These are phyloP conservation scores for Drosophila pseudotalamancana DNA, from an alignment of 2,888 invertebrate genomes.

Conservation along the genomic window DNA sequence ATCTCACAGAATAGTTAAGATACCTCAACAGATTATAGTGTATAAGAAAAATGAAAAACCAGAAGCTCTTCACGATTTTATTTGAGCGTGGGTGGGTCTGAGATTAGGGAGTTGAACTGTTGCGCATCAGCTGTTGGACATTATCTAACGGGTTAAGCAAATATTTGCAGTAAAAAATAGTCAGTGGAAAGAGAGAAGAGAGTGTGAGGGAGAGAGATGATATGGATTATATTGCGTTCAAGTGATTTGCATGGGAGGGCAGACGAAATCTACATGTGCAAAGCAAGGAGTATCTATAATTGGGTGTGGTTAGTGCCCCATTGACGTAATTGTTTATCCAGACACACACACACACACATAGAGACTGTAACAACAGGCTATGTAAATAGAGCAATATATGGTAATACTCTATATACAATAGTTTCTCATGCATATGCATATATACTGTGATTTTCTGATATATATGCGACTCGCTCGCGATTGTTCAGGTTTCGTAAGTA, in stretches of 20 bases:
- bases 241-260: slow-evolving; percentile 39
- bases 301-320: slow-evolving; percentile 47
- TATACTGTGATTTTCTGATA: slow-evolving; percentile 2
- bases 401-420: slow-evolving; percentile 31
- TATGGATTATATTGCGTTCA: slow-evolving; percentile 12
- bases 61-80: slow-evolving; percentile 34
- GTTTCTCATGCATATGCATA: slow-evolving; percentile 7
- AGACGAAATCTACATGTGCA: slow-evolving; percentile 3
- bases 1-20: background rate
- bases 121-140: slow-evolving; percentile 55
- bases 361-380: slow-evolving; percentile 23
- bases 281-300: slow-evolving; percentile 43
- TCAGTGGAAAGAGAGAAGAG: background rate
- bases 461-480: slow-evolving; percentile 9
- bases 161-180: slow-evolving; percentile 44
- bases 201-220: background rate
- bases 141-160: slow-evolving; percentile 35
- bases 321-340: slow-evolving; percentile 70
- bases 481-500: slow-evolving; percentile 39
- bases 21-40: background rate
- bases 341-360: slow-evolving; percentile 14
- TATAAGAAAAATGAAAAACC: slow-evolving; percentile 26
- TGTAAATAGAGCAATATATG: slow-evolving; percentile 42
- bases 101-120: slow-evolving; percentile 2
- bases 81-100: slow-evolving; percentile 5